These are phyloP conservation scores for Drosophila leonis DNA, from an alignment of 2,888 invertebrate species.

Conservation along the genomic window DNA sequence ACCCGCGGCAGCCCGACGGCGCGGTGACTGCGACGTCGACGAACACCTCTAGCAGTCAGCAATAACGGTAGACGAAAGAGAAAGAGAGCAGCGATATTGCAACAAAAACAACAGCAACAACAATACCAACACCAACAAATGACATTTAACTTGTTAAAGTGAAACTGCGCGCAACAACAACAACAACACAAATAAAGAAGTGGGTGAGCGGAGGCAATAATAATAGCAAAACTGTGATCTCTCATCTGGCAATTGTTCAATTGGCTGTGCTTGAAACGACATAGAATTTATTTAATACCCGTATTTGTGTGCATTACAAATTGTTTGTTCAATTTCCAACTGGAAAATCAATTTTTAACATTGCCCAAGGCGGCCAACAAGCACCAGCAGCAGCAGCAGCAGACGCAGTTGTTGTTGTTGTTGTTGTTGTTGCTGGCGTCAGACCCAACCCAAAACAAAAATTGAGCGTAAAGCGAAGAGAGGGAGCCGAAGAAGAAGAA, in stretches of 20 bases:
- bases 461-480: slow-evolving; percentile 58
- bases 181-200: slow-evolving; percentile 37
- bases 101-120: slow-evolving; percentile 53
- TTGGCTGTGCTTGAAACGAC: slow-evolving; percentile 71
- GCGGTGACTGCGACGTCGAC: slow-evolving; percentile 53
- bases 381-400: slow-evolving; percentile 70
- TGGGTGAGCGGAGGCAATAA: slow-evolving; percentile 37
- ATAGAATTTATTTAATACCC: slow-evolving; percentile 66
- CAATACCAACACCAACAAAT: slow-evolving; percentile 53
- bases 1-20: slow-evolving; percentile 62
- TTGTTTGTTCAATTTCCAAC: slow-evolving; percentile 62
- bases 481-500: slow-evolving; percentile 47
- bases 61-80: slow-evolving; percentile 73
- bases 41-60: slow-evolving; percentile 59
- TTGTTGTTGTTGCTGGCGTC: slow-evolving; percentile 49
- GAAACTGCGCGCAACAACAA: slow-evolving; percentile 68
- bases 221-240: slow-evolving; percentile 71
- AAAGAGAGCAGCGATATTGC: slow-evolving; percentile 43
- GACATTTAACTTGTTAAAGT: slow-evolving; percentile 70
- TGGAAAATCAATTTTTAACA: slow-evolving; percentile 80
- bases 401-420: slow-evolving; percentile 64
- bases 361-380: slow-evolving; percentile 64
- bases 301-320: slow-evolving; percentile 61
- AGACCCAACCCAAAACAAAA: slow-evolving; percentile 77
- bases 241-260: slow-evolving; percentile 71